Conservation (phyloP, 2,113 vertebrate species). For the Melanotaenia duboulayi region DNA sequence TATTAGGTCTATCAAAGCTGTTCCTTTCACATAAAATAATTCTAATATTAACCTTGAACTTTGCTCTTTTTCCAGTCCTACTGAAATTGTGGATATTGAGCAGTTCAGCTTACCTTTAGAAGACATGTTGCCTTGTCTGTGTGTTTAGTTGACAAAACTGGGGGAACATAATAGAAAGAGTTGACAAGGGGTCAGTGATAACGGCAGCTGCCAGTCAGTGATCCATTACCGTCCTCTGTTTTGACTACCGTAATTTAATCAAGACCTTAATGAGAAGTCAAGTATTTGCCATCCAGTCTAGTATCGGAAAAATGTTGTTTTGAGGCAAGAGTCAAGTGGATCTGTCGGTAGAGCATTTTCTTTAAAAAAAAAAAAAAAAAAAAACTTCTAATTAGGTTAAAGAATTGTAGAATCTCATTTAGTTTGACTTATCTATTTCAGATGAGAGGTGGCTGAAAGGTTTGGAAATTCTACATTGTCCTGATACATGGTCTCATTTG, state of each 20-base stretch:
- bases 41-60: too few relatives aligned
- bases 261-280: not conserved
- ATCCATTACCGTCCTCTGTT: constrained; percentile 1
- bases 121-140: constrained; percentile 74
- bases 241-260: not conserved
- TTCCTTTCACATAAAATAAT: too few relatives aligned
- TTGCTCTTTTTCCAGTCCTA: too few relatives aligned
- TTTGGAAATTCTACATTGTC: constrained; percentile 40
- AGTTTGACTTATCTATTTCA: constrained; percentile 38
- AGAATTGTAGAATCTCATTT: constrained; percentile 19
- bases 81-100: not conserved
- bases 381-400: constrained; percentile 41
- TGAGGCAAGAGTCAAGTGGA: not conserved
- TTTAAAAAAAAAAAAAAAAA: too few relatives aligned
- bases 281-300: constrained; percentile 5
- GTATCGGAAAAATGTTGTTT: not conserved
- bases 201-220: constrained; percentile 8
- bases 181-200: constrained; percentile 22
- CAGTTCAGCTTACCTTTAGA: constrained; percentile 65
- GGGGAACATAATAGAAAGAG: constrained; percentile 36
- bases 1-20: too few relatives aligned
- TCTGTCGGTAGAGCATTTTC: constrained; percentile 40
- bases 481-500: constrained; percentile 49
- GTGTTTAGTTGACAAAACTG: constrained; percentile 52
- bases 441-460: constrained; percentile 54